A percentile compares a stretch with the other conserved stretches of the same genome.
These are phyloP conservation scores for Eulacestoma nigropectus DNA, from an alignment of 2,113 vertebrate genomes.

Conservation along the genomic window DNA sequence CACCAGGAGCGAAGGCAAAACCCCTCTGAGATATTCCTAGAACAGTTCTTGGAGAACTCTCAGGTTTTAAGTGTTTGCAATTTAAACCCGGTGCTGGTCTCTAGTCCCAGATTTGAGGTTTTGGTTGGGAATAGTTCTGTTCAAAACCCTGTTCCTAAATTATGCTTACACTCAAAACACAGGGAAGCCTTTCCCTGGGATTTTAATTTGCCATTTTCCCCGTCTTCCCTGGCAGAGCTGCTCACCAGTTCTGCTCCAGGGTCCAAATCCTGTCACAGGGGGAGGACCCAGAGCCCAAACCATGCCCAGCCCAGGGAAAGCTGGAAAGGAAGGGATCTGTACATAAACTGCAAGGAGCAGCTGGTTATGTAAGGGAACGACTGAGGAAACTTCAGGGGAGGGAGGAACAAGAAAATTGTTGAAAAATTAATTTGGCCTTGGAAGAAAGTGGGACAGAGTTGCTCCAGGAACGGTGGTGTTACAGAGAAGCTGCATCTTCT, in stretches of 20 bases:
- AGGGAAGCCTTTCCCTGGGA: not conserved
- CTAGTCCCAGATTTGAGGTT: not conserved
- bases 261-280: not conserved
- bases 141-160: not conserved
- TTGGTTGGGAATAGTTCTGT: not conserved
- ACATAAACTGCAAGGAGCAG: not conserved
- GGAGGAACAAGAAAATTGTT: not conserved
- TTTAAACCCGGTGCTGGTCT: not conserved
- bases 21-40: not conserved
- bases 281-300: not conserved
- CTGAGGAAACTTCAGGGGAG: not conserved
- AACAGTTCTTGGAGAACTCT: not conserved
- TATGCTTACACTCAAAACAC: fast-evolving
- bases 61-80: not conserved
- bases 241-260: not conserved
- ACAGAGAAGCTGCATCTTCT: not conserved
- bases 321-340: not conserved
- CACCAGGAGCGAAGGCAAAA: not conserved
- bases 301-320: not conserved
- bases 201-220: not conserved
- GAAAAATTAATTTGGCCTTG: slow-evolving; percentile 34
- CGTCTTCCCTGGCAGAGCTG: not conserved
- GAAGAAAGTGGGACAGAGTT: slow-evolving; percentile 21
- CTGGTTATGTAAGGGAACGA: not conserved
- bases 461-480: not conserved